Evolutionary conservation across 2,113 vertebrate genomes (phyloP), one percentile per base, ranked within the genome.

Genomic region (Megaceryle torquata): DNA sequence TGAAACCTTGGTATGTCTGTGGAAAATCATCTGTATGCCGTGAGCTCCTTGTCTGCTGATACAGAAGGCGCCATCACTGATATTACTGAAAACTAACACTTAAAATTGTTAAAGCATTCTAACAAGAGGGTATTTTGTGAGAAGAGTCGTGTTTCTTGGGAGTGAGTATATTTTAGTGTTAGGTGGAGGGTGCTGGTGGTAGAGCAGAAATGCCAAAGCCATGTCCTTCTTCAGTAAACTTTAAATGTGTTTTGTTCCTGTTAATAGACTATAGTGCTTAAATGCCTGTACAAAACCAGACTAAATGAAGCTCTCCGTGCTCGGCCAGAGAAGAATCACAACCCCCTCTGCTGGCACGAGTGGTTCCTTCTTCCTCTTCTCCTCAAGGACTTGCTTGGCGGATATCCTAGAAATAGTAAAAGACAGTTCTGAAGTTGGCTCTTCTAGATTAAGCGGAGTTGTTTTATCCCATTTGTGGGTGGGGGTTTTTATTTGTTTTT

Each of bases 331-430:
- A 96, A 91, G 91, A 92, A 86, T 63, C 72, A 93, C 80, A 90
- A 86, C 63, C 95, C 88, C 86, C 95, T 97, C 72, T 89, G 64
- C 79, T 93, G 89, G 91, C 72, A 43, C 0, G 10, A 91, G 54
- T 33, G 61, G 65, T 24, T 48, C 43, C 79, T 87, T 64, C 83
- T 89, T 85, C 75, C 71, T 75, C 76, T 71, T 63, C n/a, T 93
- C 20, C 53, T 83, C 54, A 35, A 91, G 65, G 87, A 82, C 56
- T 75, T 93, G 70, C 64, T 63, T 78, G 88, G 26, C 31, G 1
- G 65, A 19, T 87, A 80, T 37, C 41, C 28, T 91, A 53, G 51
- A 89, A 89, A 90, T 82, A 63, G 33, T 76, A 31, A 54, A 78
- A 83, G 60, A 43, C 13, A 29, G 33, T 77, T 72, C 75, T 70